Percentiles rank a stretch among this genome's conserved stretches.
These are phyloP conservation scores for Cathartes aura DNA, from an alignment of 2,113 vertebrate genomes.

Conservation along the genomic window DNA sequence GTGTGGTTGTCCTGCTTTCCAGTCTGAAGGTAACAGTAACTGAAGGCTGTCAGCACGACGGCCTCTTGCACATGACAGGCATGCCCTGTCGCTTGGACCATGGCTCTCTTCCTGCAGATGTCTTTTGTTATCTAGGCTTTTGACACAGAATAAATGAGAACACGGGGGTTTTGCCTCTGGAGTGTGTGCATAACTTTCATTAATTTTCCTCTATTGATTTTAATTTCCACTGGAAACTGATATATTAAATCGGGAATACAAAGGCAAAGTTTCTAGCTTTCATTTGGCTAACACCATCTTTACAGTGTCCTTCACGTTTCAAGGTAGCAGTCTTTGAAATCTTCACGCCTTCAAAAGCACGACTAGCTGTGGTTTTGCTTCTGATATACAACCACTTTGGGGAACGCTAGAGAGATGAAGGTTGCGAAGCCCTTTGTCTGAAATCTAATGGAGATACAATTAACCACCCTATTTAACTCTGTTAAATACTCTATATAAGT, in stretches of 20 bases:
- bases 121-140: background rate
- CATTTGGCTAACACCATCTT: background rate
- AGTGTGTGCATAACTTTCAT: background rate
- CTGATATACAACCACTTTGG: background rate
- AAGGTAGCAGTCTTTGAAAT: background rate
- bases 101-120: background rate
- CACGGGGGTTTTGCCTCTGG: background rate
- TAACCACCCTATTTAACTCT: background rate
- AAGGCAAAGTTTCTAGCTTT: background rate
- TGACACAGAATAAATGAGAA: background rate
- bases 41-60: background rate
- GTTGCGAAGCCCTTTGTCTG: background rate
- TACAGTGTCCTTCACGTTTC: background rate
- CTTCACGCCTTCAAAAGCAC: background rate
- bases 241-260: background rate
- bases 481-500: background rate
- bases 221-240: background rate
- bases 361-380: background rate
- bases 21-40: background rate
- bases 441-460: background rate
- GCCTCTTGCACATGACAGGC: background rate
- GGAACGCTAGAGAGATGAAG: background rate
- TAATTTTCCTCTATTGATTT: background rate
- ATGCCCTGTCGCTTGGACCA: background rate
- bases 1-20: background rate